Base-by-base conservation (phyloP, 2,888 invertebrate species). In the Brassicogethes aeneus region DNA sequence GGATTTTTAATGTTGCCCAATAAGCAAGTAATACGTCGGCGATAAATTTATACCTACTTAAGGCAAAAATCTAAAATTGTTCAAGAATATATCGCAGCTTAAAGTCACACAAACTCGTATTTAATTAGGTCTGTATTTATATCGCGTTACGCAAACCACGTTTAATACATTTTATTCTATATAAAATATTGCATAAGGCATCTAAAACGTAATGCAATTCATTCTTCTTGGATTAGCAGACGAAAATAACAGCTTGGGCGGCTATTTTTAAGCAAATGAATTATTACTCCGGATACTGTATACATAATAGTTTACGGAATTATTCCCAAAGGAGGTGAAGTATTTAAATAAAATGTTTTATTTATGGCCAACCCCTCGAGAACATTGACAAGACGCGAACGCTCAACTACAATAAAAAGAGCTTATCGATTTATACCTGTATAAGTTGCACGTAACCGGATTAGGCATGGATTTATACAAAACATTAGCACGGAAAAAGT, bases 381-480 rank as follows among this genome's bases (percentile, higher is more conserved):
- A 2, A 40, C 37, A 41, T 41, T 37, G 41, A 41, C 41, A 37
- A 41, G 37, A 37, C 14, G 14, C 3, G 37, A 36, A 14, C 23
- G 23, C 10, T 5, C 23, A 23, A 23, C 10, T 23, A 5, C 5
- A 7, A 23, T 5, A 23, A 7, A 16, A 34, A 37, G 41, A 34
- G 44, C 39, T 49, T 48, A 51, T 51, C 43, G 44, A 52, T 49
- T 40, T 42, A 40, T 34, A 41, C 45, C 29, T 16, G 34, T 37
- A 40, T 39, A 40, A 43, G 43, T 47, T 53, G 48, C 47, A 51
- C 51, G 45, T 51, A 51, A 51, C 46, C 43, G 37, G 50, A 53
- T 53, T 53, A 53, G 51, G 48, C 47, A 53, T 53, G 54, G 50
- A 54, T 54, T 53, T 53, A 51, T 54, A 53, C 53, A 47, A 51